phyloP scores from a whole-genome alignment of 2,888 invertebrate genomes.

The Drosophila quinaria region DNA sequence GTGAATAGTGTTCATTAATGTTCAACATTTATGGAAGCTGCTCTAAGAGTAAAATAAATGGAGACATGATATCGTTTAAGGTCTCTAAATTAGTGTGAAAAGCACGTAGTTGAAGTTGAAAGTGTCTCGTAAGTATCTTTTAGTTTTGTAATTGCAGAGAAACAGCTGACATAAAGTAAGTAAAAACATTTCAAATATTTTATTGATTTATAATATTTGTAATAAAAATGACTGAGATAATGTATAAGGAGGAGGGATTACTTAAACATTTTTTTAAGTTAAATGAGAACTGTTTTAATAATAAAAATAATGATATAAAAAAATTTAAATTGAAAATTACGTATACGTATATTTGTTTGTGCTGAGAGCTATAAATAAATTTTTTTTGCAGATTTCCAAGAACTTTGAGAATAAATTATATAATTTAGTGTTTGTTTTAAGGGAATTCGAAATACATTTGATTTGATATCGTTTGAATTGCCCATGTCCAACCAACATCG shows the following conservation, averaged over 20 bases:
- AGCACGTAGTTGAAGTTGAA: not conserved
- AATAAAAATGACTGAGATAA: not conserved
- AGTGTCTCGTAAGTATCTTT: constrained; percentile 1
- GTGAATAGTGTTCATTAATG: not conserved
- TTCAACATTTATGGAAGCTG: not conserved
- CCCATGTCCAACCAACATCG: not conserved
- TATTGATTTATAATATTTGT: not conserved
- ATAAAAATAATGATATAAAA: not conserved
- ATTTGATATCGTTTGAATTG: constrained; percentile 4
- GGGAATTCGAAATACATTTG: constrained; percentile 1
- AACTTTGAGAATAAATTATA: not conserved
- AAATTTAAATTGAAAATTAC: not conserved
- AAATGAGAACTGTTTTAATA: not conserved
- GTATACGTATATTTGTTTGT: not conserved
- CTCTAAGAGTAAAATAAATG: not conserved
- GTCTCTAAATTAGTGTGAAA: not conserved
- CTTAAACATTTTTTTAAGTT: too few species aligned
- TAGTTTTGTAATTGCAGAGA: not conserved
- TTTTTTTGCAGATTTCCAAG: too few species aligned
- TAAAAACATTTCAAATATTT: not conserved
- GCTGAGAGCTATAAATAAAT: not conserved
- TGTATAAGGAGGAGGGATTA: not conserved
- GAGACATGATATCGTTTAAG: not conserved
- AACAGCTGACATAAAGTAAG: not conserved
- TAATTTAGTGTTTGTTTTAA: not conserved